A percentile compares a stretch with the other conserved stretches of the same genome.
phyloP scores from a whole-genome alignment of 1,140 invertebrate genomes.

The Penaeus indicus region DNA sequence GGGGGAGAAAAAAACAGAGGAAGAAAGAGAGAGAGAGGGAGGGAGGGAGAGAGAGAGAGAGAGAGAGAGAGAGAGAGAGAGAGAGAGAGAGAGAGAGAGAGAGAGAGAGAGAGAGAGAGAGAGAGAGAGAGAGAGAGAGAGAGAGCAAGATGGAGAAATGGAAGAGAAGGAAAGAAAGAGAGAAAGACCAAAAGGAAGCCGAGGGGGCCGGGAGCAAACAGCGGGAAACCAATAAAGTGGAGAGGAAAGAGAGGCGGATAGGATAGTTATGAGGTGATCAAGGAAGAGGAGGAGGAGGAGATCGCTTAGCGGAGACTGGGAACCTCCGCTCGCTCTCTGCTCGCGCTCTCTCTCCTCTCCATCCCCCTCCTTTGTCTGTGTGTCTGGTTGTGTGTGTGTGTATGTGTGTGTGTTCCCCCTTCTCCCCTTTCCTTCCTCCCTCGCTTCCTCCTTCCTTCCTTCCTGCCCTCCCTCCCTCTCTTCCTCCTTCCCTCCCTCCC shows the following conservation, averaged over 20 bases:
- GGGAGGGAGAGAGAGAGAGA: neutral
- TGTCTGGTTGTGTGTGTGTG: neutral
- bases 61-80: constrained; percentile 5
- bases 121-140: too few species aligned
- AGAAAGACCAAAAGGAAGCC: neutral
- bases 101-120: neutral
- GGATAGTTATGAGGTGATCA: too few species aligned
- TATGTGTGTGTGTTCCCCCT: neutral
- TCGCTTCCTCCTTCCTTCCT: neutral
- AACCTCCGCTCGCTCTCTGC: too few species aligned
- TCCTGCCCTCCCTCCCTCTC: neutral
- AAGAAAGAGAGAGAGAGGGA: neutral
- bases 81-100: neutral
- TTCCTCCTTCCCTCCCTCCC: neutral
- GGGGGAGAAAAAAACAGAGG: neutral
- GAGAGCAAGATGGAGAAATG: neutral
- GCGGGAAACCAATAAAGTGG: neutral
- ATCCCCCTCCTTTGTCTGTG: too few species aligned
- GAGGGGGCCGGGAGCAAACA: neutral
- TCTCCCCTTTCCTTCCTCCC: neutral
- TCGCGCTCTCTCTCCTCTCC: too few species aligned
- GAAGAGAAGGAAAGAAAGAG: neutral
- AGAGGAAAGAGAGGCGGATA: neutral
- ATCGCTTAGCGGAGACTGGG: too few species aligned
- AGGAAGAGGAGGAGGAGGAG: too few species aligned